Conservation (phyloP, 1,140 invertebrate genomes). For the Drosophila ananassae region DNA sequence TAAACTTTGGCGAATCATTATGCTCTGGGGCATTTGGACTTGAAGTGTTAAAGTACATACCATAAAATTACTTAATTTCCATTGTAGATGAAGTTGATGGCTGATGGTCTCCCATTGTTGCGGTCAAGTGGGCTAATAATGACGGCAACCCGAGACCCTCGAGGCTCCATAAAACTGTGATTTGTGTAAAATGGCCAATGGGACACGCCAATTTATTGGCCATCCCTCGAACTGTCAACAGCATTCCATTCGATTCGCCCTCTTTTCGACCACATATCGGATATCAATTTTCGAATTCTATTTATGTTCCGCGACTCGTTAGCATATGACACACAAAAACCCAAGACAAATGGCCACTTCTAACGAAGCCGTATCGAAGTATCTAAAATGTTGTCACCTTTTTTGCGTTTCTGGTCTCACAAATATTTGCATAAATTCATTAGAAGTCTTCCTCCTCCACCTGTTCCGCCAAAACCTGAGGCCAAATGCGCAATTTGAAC, state of each 20-base stretch:
- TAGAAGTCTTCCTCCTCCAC: constrained; percentile 52
- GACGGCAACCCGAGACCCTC: constrained; percentile 35
- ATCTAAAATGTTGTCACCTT: constrained; percentile 66
- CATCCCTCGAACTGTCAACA: constrained; percentile 56
- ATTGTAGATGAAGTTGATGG: constrained; percentile 23
- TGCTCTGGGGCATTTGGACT: constrained; percentile 46
- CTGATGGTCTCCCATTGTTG: constrained; percentile 51
- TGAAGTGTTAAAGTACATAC: constrained; percentile 47
- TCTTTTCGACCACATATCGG: constrained; percentile 50
- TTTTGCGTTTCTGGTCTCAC: constrained; percentile 41
- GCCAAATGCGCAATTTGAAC: constrained; percentile 56
- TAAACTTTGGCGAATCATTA: constrained; percentile 48
- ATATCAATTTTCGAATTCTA: constrained; percentile 53
- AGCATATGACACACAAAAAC: constrained; percentile 68
- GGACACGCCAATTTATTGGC: constrained; percentile 38
- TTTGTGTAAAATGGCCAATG: constrained; percentile 21
- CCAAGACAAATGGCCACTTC: constrained; percentile 47
- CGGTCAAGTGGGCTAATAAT: constrained; percentile 67
- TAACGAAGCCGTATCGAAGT: constrained; percentile 49
- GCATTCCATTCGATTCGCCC: constrained; percentile 39
- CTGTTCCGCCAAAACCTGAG: constrained; percentile 20
- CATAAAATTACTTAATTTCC: constrained; percentile 54
- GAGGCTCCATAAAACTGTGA: constrained; percentile 38
- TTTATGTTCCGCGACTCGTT: constrained; percentile 48
- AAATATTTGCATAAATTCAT: constrained; percentile 74